Evolutionary conservation across 2,888 invertebrate species (phyloP), one percentile per base, ranked within the genome.

Genomic region (Podotricha telesiphe): DNA sequence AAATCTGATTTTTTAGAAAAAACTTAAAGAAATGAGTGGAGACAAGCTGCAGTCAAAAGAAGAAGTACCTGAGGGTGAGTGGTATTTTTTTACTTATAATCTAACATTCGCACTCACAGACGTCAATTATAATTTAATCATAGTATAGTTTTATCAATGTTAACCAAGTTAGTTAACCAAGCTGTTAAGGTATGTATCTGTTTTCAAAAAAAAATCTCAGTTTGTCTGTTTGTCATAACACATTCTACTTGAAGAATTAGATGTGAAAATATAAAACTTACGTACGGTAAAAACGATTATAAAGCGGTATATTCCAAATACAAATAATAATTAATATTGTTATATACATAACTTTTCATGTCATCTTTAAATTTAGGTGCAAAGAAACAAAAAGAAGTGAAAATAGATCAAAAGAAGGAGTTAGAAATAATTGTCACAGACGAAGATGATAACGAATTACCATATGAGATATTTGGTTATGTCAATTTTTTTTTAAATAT

Each of bases 381-480:
- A 66, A 50, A 70, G 7, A 77, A 78, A 70, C 40, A 50, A 0
- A 79, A 77, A 68, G 82, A 82, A 68, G 76, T 77, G 20, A 76
- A 75, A 72, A 34, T 45, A 6, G 77, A 76, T 28, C 74, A 78
- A 64, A 80, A 79, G 55, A 81, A 78, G 59, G 78, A 80, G 20
- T 34, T 86, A 0, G 76, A 83, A 13, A 86, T 90, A 56, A 34
- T 77, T 5, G 84, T 89, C 0, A 79, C 65, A 28, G 82, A 89
- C 69, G 90, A 90, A 78, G 81, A 89, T 0, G 82, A 77, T 0
- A 73, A 77, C 0, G 75, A 79, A 47, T 75, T 87, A 10, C 82
- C 83, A 13, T 83, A 76, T 65, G 79, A 83, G 47, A 76, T 89
- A 72, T 87, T 84, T 71, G 91, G 91, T 91, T 87, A 83, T 48